A percentile compares a stretch with the other conserved stretches of the same genome.
Evolutionary conservation across 2,888 invertebrate species (phyloP).

Genomic region (Dysmachus trigonus): DNA sequence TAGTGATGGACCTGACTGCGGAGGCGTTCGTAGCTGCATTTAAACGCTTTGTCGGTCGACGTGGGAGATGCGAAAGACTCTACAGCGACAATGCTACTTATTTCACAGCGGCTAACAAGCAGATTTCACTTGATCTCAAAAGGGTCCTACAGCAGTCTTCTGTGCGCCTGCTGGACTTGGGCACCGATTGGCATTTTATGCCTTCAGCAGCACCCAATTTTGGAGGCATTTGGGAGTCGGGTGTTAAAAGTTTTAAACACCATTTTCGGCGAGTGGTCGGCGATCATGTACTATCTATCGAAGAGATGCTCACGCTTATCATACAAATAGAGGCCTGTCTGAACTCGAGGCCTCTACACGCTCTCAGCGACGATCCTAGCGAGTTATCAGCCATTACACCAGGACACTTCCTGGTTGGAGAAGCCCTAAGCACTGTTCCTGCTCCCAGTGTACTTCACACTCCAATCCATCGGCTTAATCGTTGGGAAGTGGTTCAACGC

Average conservation of each 20-base stretch:
- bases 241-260: slow-evolving; percentile 51
- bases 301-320: slow-evolving; percentile 52
- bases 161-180: not conserved
- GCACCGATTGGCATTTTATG: slow-evolving; percentile 54
- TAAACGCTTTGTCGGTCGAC: no score
- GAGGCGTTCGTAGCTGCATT: not conserved
- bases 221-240: slow-evolving; percentile 56
- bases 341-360: slow-evolving; percentile 53
- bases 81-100: not conserved
- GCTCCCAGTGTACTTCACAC: no score
- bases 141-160: not conserved
- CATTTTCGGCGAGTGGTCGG: no score
- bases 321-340: slow-evolving; percentile 53
- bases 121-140: not conserved
- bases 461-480: not conserved
- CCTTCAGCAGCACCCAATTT: slow-evolving; percentile 55
- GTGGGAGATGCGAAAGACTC: not conserved
- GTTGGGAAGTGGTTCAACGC: not conserved
- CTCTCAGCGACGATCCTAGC: slow-evolving; percentile 43
- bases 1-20: not conserved
- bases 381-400: slow-evolving; percentile 42
- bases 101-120: not conserved
- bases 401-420: not conserved
- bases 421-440: not conserved
- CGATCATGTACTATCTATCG: slow-evolving; percentile 51